Percentiles rank a stretch among this genome's conserved stretches.
These are phyloP conservation scores for Larimichthys crocea DNA, from an alignment of 2,113 vertebrate species.

Conservation along the genomic window DNA sequence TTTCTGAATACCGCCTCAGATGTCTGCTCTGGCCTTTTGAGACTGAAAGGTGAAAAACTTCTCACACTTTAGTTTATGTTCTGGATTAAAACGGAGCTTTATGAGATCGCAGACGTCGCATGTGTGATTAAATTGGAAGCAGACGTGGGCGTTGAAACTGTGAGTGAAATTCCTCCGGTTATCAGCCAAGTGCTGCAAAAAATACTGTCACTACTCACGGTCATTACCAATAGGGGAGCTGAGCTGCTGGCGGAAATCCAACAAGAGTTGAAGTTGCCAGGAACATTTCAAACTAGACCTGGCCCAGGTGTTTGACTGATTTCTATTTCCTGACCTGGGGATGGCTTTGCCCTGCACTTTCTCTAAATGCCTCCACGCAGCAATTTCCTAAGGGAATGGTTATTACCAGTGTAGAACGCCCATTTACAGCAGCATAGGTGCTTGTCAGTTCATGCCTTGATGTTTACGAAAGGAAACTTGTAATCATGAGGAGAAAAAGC, in stretches of 20 bases:
- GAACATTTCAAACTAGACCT: slow-evolving; percentile 36
- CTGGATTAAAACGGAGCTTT: slow-evolving; percentile 24
- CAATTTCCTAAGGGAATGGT: slow-evolving; percentile 8
- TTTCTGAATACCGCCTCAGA: background rate
- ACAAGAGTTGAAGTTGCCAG: slow-evolving; percentile 24
- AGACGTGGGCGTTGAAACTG: slow-evolving; percentile 24
- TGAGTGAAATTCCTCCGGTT: slow-evolving; percentile 43
- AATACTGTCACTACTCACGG: slow-evolving; percentile 27
- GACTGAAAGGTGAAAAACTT: slow-evolving; percentile 23
- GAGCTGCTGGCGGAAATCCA: slow-evolving; percentile 39
- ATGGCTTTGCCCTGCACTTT: slow-evolving; percentile 24
- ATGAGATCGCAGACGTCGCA: background rate
- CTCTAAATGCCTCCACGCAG: slow-evolving; percentile 17
- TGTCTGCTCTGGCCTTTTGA: slow-evolving; percentile 14
- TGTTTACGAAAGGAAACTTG: slow-evolving; percentile 55
- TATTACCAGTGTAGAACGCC: slow-evolving; percentile 10
- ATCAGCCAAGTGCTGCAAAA: slow-evolving; percentile 40
- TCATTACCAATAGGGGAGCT: slow-evolving; percentile 28
- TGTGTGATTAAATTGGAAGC: slow-evolving; percentile 46
- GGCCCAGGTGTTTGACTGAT: slow-evolving; percentile 19
- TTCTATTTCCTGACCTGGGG: slow-evolving; percentile 33
- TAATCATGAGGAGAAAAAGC: slow-evolving; percentile 50
- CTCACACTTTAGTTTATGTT: slow-evolving; percentile 30
- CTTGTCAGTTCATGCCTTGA: slow-evolving; percentile 69
- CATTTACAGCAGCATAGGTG: slow-evolving; percentile 13